Evolutionary conservation across 2,113 vertebrate species (phyloP).

Genomic region (Chaenocephalus aceratus): DNA sequence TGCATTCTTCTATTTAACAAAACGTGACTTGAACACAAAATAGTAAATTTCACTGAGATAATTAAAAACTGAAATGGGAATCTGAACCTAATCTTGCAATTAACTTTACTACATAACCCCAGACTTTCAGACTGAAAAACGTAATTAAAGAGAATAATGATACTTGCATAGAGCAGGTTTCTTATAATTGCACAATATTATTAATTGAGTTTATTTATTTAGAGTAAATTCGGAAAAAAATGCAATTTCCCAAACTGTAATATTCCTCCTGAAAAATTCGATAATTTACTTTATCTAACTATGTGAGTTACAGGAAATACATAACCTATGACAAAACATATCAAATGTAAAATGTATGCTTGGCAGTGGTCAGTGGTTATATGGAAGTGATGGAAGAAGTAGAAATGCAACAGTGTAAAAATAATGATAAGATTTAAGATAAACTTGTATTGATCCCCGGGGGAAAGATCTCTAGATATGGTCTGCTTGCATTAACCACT

Average conservation of each 20-base stretch:
- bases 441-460: too few relatives aligned
- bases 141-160: neutral
- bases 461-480: too few relatives aligned
- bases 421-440: too few relatives aligned
- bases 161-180: neutral
- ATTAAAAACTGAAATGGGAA: constrained; percentile 29
- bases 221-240: neutral
- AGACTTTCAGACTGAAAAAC: neutral
- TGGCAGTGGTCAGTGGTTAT: neutral
- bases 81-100: constrained; percentile 3
- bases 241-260: neutral
- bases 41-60: neutral
- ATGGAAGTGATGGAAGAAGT: too few relatives aligned
- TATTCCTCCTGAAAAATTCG: neutral
- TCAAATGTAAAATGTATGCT: neutral
- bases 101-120: neutral
- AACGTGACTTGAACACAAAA: constrained; percentile 8
- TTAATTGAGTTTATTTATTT: neutral
- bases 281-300: too few relatives aligned
- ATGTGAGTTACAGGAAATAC: too few relatives aligned
- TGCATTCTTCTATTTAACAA: neutral
- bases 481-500: too few relatives aligned
- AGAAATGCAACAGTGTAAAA: too few relatives aligned
- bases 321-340: neutral
- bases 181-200: neutral